Conservation (phyloP, 2,888 invertebrate species). For the Gortyna flavago region DNA sequence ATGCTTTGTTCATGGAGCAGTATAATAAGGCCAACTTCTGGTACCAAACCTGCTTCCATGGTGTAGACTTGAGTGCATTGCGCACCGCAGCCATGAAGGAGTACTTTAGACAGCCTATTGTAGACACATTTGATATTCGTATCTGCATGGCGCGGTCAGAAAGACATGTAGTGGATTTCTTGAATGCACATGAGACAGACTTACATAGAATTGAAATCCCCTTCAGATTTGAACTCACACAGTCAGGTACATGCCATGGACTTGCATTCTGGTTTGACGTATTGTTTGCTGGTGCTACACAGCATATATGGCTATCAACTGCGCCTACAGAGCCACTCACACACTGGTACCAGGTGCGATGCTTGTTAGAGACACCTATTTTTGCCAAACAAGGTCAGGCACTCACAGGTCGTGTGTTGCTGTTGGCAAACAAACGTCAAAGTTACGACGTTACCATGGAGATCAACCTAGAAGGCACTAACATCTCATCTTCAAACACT, state of each 20-base stretch:
- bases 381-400: slow-evolving; percentile 98
- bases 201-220: slow-evolving; percentile 99
- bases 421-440: slow-evolving; percentile 98
- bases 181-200: slow-evolving; percentile 97
- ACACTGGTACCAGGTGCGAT: slow-evolving; percentile 99
- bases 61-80: slow-evolving; percentile 98
- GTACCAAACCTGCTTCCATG: slow-evolving; percentile 99
- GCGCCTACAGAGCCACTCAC: slow-evolving; percentile 99
- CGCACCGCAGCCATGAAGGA: slow-evolving; percentile 98
- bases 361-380: slow-evolving; percentile 97
- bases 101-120: slow-evolving; percentile 99
- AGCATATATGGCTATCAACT: slow-evolving; percentile 99
- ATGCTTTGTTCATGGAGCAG: slow-evolving; percentile 99
- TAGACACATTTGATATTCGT: slow-evolving; percentile 99
- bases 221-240: slow-evolving; percentile 96
- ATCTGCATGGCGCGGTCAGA: slow-evolving; percentile 99
- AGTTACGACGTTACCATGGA: slow-evolving; percentile 99
- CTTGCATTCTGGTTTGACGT: slow-evolving; percentile 99
- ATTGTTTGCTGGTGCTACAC: slow-evolving; percentile 96
- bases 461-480: slow-evolving; percentile 96
- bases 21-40: slow-evolving; percentile 99
- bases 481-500: slow-evolving; percentile 96
- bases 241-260: slow-evolving; percentile 98
- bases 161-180: slow-evolving; percentile 98
- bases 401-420: slow-evolving; percentile 95